Evolutionary conservation across 2,797 vertebrate species (phyloP).

Genomic region (Alfaro cultratus): DNA sequence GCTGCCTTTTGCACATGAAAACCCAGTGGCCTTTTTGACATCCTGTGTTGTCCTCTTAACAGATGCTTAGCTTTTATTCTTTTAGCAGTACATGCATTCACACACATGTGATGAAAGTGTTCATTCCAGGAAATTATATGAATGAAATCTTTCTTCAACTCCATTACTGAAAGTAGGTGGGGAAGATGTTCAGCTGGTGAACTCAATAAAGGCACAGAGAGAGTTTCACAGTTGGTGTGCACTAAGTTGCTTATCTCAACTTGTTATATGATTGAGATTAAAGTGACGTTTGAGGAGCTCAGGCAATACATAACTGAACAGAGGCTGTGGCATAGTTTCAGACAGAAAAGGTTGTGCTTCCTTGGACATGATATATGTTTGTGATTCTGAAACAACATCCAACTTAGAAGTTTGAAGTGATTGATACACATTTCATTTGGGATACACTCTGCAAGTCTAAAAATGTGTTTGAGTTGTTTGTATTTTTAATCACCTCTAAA

Average conservation of each 20-base stretch:
- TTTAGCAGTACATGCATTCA: constrained; percentile 11
- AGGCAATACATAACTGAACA: background rate
- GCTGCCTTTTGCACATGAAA: constrained; percentile 6
- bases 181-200: background rate
- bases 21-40: constrained; percentile 8
- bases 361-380: background rate
- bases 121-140: constrained; percentile 35
- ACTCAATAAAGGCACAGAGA: constrained; percentile 26
- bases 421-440: background rate
- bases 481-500: background rate
- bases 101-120: constrained; percentile 22
- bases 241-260: constrained; percentile 39
- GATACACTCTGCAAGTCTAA: background rate
- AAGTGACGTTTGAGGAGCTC: background rate
- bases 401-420: background rate
- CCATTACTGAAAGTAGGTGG: constrained; percentile 37
- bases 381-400: background rate
- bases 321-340: background rate
- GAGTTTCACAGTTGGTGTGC: constrained; percentile 33
- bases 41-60: constrained; percentile 3
- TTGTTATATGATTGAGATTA: constrained; percentile 21
- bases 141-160: constrained; percentile 43
- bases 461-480: background rate
- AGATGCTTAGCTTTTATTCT: background rate
- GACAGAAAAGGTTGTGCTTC: background rate